These are phyloP conservation scores for Mesitornis unicolor DNA, from an alignment of 2,113 vertebrate genomes.

Conservation along the genomic window DNA sequence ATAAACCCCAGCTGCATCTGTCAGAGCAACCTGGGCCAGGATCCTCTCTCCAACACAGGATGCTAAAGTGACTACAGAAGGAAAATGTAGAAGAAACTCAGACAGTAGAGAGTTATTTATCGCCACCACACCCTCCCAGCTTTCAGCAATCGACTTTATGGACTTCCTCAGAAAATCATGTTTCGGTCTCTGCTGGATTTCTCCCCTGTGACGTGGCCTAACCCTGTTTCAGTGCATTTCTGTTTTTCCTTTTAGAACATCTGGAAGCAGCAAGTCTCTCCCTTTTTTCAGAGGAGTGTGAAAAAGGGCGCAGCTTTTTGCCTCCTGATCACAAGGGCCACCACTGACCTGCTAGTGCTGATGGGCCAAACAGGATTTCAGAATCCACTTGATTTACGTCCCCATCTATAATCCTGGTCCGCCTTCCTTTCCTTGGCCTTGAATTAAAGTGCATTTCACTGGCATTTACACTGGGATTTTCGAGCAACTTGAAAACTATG, in stretches of 20 bases:
- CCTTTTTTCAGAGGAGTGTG: neutral
- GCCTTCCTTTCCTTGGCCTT: neutral
- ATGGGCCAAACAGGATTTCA: neutral
- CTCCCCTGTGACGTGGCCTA: neutral
- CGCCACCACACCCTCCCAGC: neutral
- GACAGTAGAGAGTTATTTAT: neutral
- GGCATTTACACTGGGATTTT: neutral
- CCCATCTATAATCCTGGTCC: neutral
- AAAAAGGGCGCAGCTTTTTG: neutral
- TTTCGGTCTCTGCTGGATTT: neutral
- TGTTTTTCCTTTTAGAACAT: neutral
- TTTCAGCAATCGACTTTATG: neutral
- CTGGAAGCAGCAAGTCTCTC: neutral
- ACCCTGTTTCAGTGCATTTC: neutral
- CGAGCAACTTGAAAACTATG: accelerated
- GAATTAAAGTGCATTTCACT: neutral
- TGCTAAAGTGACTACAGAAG: neutral
- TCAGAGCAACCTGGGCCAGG: neutral
- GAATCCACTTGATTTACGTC: neutral
- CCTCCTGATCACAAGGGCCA: neutral
- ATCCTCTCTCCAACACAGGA: neutral
- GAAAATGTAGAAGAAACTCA: neutral
- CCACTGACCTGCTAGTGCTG: neutral
- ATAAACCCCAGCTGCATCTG: neutral
- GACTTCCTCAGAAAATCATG: neutral